A percentile compares a stretch with the other conserved stretches of the same genome.
phyloP scores from a whole-genome alignment of 2,888 invertebrate genomes.

The Choristoneura rosaceana region DNA sequence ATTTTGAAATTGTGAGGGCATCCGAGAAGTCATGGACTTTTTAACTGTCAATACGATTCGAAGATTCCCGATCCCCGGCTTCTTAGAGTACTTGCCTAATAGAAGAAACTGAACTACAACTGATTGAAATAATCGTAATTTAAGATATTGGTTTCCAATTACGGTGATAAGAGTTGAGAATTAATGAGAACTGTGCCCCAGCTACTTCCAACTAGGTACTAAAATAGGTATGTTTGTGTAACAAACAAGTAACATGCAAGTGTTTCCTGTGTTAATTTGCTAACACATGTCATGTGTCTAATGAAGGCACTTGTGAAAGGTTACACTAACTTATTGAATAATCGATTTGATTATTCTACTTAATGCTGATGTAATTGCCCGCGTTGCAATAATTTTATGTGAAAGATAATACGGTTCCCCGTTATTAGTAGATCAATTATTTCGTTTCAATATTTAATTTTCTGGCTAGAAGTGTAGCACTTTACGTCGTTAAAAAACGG shows the following conservation, averaged over 20 bases:
- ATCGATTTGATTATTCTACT: conserved; percentile 24
- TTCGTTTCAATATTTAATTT: background rate
- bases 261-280: conserved; percentile 35
- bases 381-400: conserved; percentile 14
- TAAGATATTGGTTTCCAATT: background rate
- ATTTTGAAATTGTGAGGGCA: conserved; percentile 60
- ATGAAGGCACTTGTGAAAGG: conserved; percentile 3
- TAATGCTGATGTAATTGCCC: conserved; percentile 22
- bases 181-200: background rate
- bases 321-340: conserved; percentile 33
- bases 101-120: no score
- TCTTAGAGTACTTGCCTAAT: background rate
- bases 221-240: conserved; percentile 32
- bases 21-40: conserved; percentile 32
- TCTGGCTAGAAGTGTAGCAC: background rate
- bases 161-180: background rate
- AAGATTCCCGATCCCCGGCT: background rate
- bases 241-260: conserved; percentile 25
- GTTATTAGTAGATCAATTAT: background rate
- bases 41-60: conserved; percentile 6
- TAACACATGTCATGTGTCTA: conserved; percentile 25
- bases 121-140: background rate
- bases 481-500: background rate
- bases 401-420: conserved; percentile 10
- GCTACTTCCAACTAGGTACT: background rate